phyloP scores from a whole-genome alignment of 2,797 vertebrate genomes.

The Tinamus major region DNA sequence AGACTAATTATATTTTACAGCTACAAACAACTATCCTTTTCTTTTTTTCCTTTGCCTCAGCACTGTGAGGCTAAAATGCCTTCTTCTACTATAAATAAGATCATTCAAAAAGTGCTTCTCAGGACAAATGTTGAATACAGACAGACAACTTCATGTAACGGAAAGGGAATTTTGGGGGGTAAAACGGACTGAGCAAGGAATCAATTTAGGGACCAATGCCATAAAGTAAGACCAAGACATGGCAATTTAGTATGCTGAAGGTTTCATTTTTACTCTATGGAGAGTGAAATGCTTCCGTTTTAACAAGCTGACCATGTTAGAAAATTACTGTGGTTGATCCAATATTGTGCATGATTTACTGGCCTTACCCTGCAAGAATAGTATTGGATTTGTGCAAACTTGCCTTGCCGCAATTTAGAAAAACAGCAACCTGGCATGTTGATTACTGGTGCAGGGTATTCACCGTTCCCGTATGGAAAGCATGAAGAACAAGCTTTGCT shows the following conservation, averaged over 20 bases:
- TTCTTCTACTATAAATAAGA: constrained; percentile 38
- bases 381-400: constrained; percentile 75
- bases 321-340: constrained; percentile 39
- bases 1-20: constrained; percentile 42
- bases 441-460: constrained; percentile 39
- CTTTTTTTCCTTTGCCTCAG: constrained; percentile 35
- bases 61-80: constrained; percentile 10
- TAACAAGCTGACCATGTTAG: constrained; percentile 52
- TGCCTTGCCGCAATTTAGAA: constrained; percentile 73
- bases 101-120: constrained; percentile 68
- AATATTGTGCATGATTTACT: constrained; percentile 59
- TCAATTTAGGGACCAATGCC: constrained; percentile 52
- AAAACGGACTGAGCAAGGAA: constrained; percentile 43
- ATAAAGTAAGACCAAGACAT: constrained; percentile 61
- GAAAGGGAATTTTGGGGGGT: constrained; percentile 1
- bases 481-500: constrained; percentile 16
- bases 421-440: constrained; percentile 70
- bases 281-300: constrained; percentile 65
- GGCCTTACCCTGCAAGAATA: constrained; percentile 69
- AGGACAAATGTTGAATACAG: constrained; percentile 55
- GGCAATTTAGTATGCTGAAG: constrained; percentile 45
- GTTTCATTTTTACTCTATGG: constrained; percentile 65
- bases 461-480: constrained; percentile 64
- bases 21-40: constrained; percentile 40
- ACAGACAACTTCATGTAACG: constrained; percentile 40